Conservation (phyloP, 1,140 invertebrate species). For the Saccostrea glomerata region DNA sequence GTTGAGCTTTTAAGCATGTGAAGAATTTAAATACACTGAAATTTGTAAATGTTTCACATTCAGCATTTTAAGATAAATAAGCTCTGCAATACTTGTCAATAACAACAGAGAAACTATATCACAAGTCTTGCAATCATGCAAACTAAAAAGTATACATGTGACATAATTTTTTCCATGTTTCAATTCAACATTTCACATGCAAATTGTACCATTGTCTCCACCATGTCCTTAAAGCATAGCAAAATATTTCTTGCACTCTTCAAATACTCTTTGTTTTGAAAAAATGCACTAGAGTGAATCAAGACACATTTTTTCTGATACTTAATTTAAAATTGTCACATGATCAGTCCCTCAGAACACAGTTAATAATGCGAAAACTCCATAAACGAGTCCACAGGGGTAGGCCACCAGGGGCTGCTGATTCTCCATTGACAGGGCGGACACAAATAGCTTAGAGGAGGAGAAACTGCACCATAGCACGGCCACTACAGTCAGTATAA, state of each 20-base stretch:
- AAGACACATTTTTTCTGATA: neutral
- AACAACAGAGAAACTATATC: no score
- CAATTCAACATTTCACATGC: no score
- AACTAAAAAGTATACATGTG: no score
- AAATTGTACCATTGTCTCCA: no score
- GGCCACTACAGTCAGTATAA: conserved; percentile 85
- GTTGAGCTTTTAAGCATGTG: no score
- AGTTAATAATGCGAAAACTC: conserved; percentile 95
- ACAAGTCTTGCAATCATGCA: no score
- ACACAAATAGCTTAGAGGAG: conserved; percentile 95
- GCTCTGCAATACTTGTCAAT: no score
- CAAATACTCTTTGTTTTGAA: neutral
- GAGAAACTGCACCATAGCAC: conserved; percentile 95
- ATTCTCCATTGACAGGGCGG: conserved; percentile 92
- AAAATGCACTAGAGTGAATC: neutral
- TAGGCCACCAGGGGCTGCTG: conserved; percentile 94
- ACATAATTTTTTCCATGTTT: no score
- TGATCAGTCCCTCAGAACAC: conserved; percentile 85
- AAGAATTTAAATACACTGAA: no score
- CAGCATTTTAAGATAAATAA: no score
- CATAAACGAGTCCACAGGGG: conserved; percentile 96
- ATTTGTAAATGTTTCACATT: no score
- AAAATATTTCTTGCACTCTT: neutral
- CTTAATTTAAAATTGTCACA: neutral
- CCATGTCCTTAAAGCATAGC: no score